Percentiles rank a stretch among this genome's conserved stretches.
Conservation (phyloP, 2,797 vertebrate species). For the Eleutherodactylus coqui region DNA sequence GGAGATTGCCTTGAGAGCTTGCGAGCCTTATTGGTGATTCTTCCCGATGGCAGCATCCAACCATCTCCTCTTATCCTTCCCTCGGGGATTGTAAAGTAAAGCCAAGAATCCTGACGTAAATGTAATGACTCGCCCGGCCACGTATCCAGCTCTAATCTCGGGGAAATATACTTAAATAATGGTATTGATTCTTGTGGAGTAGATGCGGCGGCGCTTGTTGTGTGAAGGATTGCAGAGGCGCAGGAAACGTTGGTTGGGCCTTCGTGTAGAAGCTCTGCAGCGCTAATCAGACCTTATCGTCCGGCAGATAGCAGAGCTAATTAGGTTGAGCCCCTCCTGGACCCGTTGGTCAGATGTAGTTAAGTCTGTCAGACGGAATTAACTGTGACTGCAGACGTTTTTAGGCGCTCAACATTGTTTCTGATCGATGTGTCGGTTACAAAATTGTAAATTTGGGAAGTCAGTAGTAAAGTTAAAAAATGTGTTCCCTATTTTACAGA, state of each 20-base stretch:
- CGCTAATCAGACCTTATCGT: neutral
- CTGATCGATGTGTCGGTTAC: no score
- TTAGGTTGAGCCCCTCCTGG: constrained; percentile 13
- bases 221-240: constrained; percentile 20
- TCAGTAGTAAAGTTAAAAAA: no score
- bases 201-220: neutral
- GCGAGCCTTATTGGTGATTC: neutral
- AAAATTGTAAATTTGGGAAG: no score
- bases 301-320: neutral
- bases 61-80: constrained; percentile 4
- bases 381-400: no score
- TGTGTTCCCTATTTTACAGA: no score
- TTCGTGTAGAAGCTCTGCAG: neutral
- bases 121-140: constrained; percentile 24
- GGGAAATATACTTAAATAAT: constrained; percentile 40
- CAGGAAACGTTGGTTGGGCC: neutral
- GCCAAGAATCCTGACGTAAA: no score
- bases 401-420: no score
- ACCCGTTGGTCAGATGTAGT: neutral
- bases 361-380: no score
- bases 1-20: neutral
- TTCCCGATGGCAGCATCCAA: neutral
- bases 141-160: constrained; percentile 10
- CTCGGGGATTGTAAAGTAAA: constrained; percentile 19
- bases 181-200: constrained; percentile 34